These are phyloP conservation scores for Spongilla lacustris DNA, from an alignment of 37 sponge, comb jelly and placozoan species.

Conservation along the genomic window DNA sequence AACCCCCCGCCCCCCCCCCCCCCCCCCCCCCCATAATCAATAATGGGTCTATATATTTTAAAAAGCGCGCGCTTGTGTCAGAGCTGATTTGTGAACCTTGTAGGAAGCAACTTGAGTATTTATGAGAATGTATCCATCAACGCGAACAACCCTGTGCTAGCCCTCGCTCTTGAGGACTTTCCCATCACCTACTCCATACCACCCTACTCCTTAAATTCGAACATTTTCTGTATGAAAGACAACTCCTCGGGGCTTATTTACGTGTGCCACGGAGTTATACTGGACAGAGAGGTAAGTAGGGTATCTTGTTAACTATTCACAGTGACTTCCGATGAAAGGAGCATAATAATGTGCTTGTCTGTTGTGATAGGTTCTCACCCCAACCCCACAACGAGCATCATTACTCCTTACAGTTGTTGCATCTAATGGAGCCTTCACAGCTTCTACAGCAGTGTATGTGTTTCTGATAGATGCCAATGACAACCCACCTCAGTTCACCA, in stretches of 20 bases:
- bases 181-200: slow-evolving; percentile 14
- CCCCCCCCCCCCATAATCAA: too few relatives aligned
- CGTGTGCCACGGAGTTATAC: background rate
- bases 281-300: slow-evolving; percentile 64
- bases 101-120: background rate
- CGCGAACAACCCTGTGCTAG: background rate
- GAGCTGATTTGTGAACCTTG: background rate
- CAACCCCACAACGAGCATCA: background rate
- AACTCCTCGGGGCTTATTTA: slow-evolving; percentile 18
- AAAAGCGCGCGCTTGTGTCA: background rate
- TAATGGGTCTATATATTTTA: background rate
- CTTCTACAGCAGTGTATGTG: background rate
- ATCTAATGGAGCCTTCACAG: background rate
- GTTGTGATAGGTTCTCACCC: background rate
- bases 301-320: too few relatives aligned
- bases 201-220: background rate
- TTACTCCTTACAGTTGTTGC: background rate
- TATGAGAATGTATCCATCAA: background rate
- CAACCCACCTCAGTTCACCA: slow-evolving; percentile 24
- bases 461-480: slow-evolving; percentile 55
- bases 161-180: slow-evolving; percentile 20
- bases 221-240: slow-evolving; percentile 18
- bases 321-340: background rate
- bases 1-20: too few relatives aligned
- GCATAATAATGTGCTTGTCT: background rate